These are phyloP conservation scores for Cassiopea xamachana DNA, from an alignment of 30 jellyfish, hydroid and myxozoan species.

Conservation along the genomic window DNA sequence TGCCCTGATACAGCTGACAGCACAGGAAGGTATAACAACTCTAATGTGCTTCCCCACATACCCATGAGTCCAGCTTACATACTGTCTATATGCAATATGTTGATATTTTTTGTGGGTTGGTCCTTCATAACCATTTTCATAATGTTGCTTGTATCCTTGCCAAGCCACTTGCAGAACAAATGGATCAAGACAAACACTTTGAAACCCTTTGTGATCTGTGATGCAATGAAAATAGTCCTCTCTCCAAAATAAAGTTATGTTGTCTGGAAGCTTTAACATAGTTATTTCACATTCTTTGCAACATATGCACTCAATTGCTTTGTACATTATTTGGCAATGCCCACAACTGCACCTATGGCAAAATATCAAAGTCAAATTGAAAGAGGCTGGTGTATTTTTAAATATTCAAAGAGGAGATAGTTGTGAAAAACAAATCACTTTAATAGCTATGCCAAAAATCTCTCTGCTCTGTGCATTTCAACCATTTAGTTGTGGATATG, in stretches of 20 bases:
- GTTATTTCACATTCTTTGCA: conserved; percentile 51
- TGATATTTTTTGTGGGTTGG: conserved; percentile 40
- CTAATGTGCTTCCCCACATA: conserved; percentile 35
- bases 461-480: conserved; percentile 43
- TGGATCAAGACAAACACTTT: conserved; percentile 42
- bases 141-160: conserved; percentile 41
- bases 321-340: conserved; percentile 41
- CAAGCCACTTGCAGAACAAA: conserved; percentile 44
- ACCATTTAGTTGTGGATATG: conserved; percentile 24
- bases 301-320: conserved; percentile 14
- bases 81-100: conserved; percentile 37
- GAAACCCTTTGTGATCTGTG: conserved; percentile 48
- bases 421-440: conserved; percentile 20
- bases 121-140: conserved; percentile 40
- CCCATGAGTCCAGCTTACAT: conserved; percentile 40
- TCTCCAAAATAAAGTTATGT: conserved; percentile 25
- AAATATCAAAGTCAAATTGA: conserved; percentile 21
- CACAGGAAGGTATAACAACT: conserved; percentile 45
- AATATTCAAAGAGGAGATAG: not conserved
- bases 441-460: conserved; percentile 26
- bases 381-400: conserved; percentile 20
- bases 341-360: conserved; percentile 56
- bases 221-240: conserved; percentile 36
- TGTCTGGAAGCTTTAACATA: conserved; percentile 43
- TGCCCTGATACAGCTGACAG: conserved; percentile 50